A percentile compares a stretch with the other conserved stretches of the same genome.
Evolutionary conservation across 2,888 invertebrate genomes (phyloP).

Genomic region (Tipula unca): DNA sequence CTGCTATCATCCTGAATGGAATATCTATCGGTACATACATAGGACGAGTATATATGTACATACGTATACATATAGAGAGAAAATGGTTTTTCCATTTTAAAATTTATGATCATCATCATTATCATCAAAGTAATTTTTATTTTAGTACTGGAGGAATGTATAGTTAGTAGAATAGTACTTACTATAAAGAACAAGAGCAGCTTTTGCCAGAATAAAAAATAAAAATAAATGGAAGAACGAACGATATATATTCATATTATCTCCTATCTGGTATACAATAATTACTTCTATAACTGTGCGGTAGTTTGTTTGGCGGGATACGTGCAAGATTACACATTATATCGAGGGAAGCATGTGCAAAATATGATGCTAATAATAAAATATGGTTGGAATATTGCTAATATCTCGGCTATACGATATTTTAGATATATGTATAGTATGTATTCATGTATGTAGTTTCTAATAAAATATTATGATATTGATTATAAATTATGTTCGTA

Average conservation of each 20-base stretch:
- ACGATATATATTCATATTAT: background rate
- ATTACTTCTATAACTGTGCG: background rate
- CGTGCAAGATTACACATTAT: background rate
- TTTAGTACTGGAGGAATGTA: background rate
- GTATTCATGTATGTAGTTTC: background rate
- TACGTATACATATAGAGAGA: background rate
- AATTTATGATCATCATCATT: constrained; percentile 9
- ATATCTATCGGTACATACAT: background rate
- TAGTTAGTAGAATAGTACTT: background rate
- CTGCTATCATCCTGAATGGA: background rate
- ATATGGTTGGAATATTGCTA: background rate
- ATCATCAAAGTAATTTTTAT: background rate
- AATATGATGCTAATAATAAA: background rate
- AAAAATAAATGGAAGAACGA: background rate
- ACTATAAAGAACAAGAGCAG: background rate
- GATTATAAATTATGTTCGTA: background rate
- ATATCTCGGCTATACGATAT: background rate
- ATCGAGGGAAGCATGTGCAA: background rate
- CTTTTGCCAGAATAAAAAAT: background rate
- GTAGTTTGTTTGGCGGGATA: background rate
- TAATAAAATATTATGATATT: background rate
- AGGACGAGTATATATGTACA: background rate
- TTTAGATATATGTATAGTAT: too few relatives aligned
- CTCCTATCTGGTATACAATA: background rate
- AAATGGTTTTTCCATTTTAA: background rate